phyloP scores from a whole-genome alignment of 2,888 invertebrate species.

The Scaptomyza parva region DNA sequence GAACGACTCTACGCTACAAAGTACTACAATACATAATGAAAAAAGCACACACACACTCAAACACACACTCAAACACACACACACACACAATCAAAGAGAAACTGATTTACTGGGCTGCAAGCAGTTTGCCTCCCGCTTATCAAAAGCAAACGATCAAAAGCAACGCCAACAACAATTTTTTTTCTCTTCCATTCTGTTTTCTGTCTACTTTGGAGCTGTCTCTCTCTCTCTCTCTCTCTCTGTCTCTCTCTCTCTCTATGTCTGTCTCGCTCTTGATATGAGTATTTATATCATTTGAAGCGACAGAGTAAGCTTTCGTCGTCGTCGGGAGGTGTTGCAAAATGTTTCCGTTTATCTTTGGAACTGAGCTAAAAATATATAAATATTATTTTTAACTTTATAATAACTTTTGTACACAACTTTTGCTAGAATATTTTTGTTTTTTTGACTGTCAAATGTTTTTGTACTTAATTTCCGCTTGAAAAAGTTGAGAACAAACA shows the following conservation, averaged over 20 bases:
- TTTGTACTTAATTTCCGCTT: not conserved
- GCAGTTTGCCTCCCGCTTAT: constrained; percentile 62
- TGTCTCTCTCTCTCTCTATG: not conserved
- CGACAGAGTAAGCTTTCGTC: no score
- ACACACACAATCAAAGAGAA: constrained; percentile 5
- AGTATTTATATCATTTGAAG: not conserved
- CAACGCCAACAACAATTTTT: constrained; percentile 48
- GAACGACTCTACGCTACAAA: constrained; percentile 38
- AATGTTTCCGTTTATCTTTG: not conserved
- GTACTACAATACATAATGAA: constrained; percentile 55
- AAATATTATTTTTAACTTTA: not conserved
- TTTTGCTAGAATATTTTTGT: not conserved
- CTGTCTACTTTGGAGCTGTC: not conserved
- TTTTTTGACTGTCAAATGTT: not conserved
- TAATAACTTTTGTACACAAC: not conserved
- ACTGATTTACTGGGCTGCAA: constrained; percentile 46
- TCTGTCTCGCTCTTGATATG: constrained; percentile 24
- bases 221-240: not conserved
- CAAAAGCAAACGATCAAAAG: constrained; percentile 67
- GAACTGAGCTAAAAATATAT: not conserved
- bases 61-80: constrained; percentile 11
- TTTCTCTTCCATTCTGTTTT: constrained; percentile 28
- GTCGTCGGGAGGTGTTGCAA: constrained; percentile 1
- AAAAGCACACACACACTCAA: constrained; percentile 22
- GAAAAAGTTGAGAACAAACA: not conserved